phyloP scores from a whole-genome alignment of 2,797 vertebrate species.

The Premnoplex brunnescens region DNA sequence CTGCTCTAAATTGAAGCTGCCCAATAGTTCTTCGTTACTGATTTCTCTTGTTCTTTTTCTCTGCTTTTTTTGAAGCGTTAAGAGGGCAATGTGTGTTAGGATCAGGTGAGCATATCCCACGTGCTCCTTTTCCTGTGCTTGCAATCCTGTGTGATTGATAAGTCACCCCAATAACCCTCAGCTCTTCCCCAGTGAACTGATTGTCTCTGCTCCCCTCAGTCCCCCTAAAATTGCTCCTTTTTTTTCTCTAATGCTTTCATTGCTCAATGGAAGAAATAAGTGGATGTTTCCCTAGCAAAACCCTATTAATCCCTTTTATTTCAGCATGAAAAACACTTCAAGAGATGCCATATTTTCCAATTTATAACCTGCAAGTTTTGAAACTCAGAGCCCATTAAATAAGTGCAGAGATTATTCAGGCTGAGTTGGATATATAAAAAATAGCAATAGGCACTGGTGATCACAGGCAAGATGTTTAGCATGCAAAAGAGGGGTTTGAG shows the following conservation, averaged over 20 bases:
- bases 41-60: background rate
- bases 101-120: constrained; percentile 61
- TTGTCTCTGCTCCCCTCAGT: background rate
- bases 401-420: background rate
- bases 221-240: background rate
- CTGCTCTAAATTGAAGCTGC: background rate
- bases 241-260: background rate
- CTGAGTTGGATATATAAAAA: background rate
- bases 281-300: background rate
- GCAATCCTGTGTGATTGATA: background rate
- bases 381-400: background rate
- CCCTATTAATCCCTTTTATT: background rate
- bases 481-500: background rate
- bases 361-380: constrained; percentile 12
- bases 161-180: background rate
- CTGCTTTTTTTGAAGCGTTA: constrained; percentile 11
- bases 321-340: background rate
- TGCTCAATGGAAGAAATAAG: background rate
- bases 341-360: background rate
- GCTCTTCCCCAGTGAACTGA: background rate
- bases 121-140: constrained; percentile 7
- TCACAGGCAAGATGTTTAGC: background rate
- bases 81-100: constrained; percentile 38
- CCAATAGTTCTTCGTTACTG: background rate
- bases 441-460: background rate